phyloP scores from a whole-genome alignment of 2,888 invertebrate species.

The Acanthacorydalis orientalis region DNA sequence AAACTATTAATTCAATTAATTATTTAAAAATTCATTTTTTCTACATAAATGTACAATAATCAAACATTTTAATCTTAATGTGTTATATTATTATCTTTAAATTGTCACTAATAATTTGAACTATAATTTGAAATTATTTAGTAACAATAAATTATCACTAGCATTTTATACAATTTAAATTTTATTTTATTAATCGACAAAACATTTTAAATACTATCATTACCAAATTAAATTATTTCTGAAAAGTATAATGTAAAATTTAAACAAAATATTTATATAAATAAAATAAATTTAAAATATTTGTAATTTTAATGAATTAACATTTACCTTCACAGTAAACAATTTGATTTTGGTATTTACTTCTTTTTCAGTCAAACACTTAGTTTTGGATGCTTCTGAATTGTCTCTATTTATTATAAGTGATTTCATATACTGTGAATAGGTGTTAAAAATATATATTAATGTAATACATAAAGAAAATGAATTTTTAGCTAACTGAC shows the following conservation, averaged over 20 bases:
- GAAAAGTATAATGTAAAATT: background rate
- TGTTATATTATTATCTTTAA: too few species aligned
- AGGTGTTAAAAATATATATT: constrained; percentile 7
- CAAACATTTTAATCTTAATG: too few species aligned
- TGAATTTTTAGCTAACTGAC: constrained; percentile 21
- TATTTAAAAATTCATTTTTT: too few species aligned
- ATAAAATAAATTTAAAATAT: background rate
- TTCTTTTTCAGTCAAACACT: constrained; percentile 26
- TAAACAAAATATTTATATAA: too few species aligned
- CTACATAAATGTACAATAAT: too few species aligned
- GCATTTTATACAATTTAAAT: too few species aligned
- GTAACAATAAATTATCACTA: too few species aligned
- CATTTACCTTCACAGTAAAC: constrained; percentile 40
- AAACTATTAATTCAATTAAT: background rate
- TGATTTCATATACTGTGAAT: constrained; percentile 52
- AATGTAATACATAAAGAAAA: background rate
- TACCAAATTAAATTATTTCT: too few species aligned
- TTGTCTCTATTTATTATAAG: constrained; percentile 34
- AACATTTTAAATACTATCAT: too few species aligned
- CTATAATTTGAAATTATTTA: too few species aligned
- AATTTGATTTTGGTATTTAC: constrained; percentile 24
- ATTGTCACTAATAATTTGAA: too few species aligned
- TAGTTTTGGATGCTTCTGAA: constrained; percentile 14
- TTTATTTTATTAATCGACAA: too few species aligned
- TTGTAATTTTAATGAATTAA: constrained; percentile 1